Evolutionary conservation across 2,113 vertebrate species (phyloP), one percentile per base, ranked within the genome.

Genomic region (Phoenicopterus ruber): DNA sequence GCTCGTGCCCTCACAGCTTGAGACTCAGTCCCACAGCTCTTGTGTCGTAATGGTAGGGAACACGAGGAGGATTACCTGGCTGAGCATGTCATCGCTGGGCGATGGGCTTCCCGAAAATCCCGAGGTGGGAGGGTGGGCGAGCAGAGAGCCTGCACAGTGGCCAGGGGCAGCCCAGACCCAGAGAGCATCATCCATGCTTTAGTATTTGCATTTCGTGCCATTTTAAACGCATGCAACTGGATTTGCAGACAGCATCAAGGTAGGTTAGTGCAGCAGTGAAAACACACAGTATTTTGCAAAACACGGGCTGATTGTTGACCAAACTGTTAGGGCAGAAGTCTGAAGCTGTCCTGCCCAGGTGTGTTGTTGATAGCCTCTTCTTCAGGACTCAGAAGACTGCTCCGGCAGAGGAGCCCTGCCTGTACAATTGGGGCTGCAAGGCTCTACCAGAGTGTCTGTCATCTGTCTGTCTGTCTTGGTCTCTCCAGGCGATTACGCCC

Each of bases 401-500:
- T n/a, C 13, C 16, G 25, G 58, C 34, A 61, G 82, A 80, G 52
- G 36, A 73, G 4, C 25, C 4, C 69, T n/a, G 40, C 32, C 15
- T 10, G 28, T 22, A 47, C 49, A 15, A 1, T 44, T 7, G 57
- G 7, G 29, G 29, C 89, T 78, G 38, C 44, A 13, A 18, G 38
- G 40, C 54, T 78, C 52, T 12, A 1, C 17, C 47, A 13, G 38
- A 38, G 29, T 36, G 44, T 63, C 57, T 57, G 46, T 76, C 80
- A 55, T n/a, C 28, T 40, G 6, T 58, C 63, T 76, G 72, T 57
- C 82, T 72, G 17, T 88, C 58, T 36, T 16, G 49, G 22, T 73
- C 61, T 54, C 49, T 62, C 47, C 97, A 99, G 99, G 99, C 10
- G 98, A 99, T 96, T 99, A 98, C 0, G 99, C 98, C 58, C 99